These are phyloP conservation scores for Tyria jacobaeae DNA, from an alignment of 2,888 invertebrate species.

Conservation along the genomic window DNA sequence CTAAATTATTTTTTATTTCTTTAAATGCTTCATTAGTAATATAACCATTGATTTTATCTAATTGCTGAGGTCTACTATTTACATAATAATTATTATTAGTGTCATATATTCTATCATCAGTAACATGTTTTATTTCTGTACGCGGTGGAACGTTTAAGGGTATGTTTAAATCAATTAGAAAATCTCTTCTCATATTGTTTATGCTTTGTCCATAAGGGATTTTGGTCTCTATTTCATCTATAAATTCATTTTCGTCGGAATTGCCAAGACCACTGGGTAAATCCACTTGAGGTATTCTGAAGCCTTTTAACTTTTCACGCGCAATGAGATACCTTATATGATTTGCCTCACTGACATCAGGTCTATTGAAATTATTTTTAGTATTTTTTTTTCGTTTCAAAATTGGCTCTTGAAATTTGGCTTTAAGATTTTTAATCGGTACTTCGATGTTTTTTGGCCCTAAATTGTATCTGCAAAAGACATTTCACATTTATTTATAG, in stretches of 20 bases:
- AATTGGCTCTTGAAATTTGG: no score
- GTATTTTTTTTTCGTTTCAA: neutral
- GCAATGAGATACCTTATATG: neutral
- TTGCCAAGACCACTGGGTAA: neutral
- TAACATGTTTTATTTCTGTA: neutral
- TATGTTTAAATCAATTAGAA: conserved; percentile 1
- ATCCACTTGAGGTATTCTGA: neutral
- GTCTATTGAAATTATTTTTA: neutral
- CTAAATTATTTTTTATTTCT: neutral
- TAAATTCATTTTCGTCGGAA: neutral
- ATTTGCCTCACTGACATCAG: neutral
- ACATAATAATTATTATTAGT: neutral
- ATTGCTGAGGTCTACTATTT: neutral
- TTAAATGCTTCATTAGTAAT: neutral
- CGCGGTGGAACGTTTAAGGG: neutral
- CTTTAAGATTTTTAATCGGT: no score
- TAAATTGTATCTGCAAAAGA: neutral
- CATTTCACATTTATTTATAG: neutral
- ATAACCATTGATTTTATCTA: neutral
- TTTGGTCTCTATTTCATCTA: neutral
- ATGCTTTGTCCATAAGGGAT: neutral
- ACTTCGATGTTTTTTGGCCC: neutral
- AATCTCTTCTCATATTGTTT: neutral
- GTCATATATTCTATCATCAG: neutral
- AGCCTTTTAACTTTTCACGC: neutral